Evolutionary conservation across 2,113 vertebrate genomes (phyloP).

Genomic region (Neomonachus schauinslandi): DNA sequence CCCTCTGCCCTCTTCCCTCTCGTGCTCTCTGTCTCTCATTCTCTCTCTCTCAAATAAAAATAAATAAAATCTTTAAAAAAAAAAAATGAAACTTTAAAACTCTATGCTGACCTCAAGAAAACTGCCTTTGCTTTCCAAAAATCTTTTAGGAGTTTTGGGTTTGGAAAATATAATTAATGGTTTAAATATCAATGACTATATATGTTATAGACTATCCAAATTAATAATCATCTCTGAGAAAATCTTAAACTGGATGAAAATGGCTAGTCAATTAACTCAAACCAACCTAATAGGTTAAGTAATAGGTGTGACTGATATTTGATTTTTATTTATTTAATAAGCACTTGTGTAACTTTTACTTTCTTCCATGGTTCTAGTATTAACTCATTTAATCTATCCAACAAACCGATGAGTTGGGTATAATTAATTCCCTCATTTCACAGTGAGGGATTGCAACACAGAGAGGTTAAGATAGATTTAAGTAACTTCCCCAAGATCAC

Average conservation of each 20-base stretch:
- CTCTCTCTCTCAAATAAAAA: no score
- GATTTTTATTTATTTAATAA: not conserved
- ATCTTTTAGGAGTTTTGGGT: not conserved
- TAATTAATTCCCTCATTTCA: not conserved
- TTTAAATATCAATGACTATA: not conserved
- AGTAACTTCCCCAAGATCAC: not conserved
- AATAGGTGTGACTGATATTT: not conserved
- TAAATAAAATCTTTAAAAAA: no score
- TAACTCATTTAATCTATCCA: not conserved
- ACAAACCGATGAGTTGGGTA: not conserved
- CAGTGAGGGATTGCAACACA: not conserved
- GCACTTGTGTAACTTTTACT: not conserved
- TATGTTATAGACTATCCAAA: not conserved
- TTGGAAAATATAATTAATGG: not conserved
- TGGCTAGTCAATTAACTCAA: not conserved
- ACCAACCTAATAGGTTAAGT: not conserved
- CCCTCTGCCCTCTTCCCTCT: no score
- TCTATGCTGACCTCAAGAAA: not conserved
- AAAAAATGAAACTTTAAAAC: not conserved
- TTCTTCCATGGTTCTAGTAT: not conserved
- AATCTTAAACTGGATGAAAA: not conserved
- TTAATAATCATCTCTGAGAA: not conserved
- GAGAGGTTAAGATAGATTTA: not conserved
- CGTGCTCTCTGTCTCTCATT: no score
- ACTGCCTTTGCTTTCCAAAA: not conserved